These are phyloP conservation scores for Campoplex capitator DNA, from an alignment of 2,888 invertebrate genomes.

Conservation along the genomic window DNA sequence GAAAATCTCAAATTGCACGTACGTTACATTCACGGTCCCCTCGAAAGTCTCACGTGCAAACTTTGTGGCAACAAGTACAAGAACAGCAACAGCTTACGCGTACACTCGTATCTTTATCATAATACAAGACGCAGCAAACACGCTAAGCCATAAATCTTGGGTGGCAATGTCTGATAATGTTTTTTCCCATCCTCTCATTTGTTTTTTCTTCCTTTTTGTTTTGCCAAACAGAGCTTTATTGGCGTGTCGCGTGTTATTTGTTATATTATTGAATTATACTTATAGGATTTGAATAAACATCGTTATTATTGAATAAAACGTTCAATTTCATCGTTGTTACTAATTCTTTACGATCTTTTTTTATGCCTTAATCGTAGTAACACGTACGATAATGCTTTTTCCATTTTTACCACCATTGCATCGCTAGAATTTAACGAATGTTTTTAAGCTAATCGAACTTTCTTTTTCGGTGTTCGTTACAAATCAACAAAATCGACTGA, in stretches of 20 bases:
- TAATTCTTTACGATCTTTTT: background rate
- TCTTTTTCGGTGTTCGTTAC: background rate
- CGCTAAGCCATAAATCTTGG: constrained; percentile 71
- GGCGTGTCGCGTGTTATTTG: constrained; percentile 58
- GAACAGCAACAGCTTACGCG: constrained; percentile 83
- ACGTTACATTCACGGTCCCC: constrained; percentile 90
- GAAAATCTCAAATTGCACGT: constrained; percentile 90
- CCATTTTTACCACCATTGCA: background rate
- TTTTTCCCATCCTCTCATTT: background rate
- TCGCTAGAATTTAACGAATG: background rate
- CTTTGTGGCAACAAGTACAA: constrained; percentile 88
- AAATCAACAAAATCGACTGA: background rate
- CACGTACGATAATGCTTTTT: background rate
- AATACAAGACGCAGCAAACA: constrained; percentile 82
- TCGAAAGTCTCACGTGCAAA: constrained; percentile 89
- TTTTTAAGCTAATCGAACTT: background rate
- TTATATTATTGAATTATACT: constrained; percentile 60
- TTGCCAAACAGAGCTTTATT: constrained; percentile 27
- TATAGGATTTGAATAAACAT: constrained; percentile 67
- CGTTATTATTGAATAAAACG: constrained; percentile 61
- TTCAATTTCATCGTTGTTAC: background rate
- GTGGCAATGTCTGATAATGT: constrained; percentile 65
- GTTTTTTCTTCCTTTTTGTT: constrained; percentile 8
- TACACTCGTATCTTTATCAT: constrained; percentile 83
- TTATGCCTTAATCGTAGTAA: background rate